These are phyloP conservation scores for Alectoris magna DNA, from an alignment of 2,797 vertebrate species.

Conservation along the genomic window DNA sequence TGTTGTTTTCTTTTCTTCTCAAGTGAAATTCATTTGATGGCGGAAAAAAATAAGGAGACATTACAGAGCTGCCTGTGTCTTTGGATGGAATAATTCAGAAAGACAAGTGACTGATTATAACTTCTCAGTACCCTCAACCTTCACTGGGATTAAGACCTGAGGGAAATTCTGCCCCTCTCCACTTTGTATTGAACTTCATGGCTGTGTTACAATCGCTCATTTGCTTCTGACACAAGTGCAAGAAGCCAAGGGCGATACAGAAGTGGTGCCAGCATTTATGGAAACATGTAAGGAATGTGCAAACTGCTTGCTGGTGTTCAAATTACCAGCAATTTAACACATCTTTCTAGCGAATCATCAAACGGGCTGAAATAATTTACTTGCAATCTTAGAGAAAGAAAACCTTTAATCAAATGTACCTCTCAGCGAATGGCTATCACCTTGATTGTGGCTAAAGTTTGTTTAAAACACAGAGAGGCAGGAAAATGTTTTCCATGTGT, in stretches of 20 bases:
- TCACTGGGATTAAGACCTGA: constrained; percentile 3
- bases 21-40: background rate
- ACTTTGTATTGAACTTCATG: background rate
- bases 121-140: background rate
- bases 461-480: background rate
- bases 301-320: constrained; percentile 10
- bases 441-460: background rate
- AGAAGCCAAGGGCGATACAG: constrained; percentile 16
- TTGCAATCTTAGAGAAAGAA: background rate
- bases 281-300: background rate
- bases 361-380: background rate
- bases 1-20: background rate
- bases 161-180: constrained; percentile 33
- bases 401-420: background rate
- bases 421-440: background rate
- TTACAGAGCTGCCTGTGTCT: background rate
- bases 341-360: constrained; percentile 2
- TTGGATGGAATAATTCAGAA: constrained; percentile 35
- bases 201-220: constrained; percentile 30
- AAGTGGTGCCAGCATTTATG: background rate
- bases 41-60: background rate
- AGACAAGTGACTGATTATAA: constrained; percentile 48
- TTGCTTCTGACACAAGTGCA: constrained; percentile 15
- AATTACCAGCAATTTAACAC: constrained; percentile 25
- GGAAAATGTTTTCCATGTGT: background rate